Evolutionary conservation across 2,888 invertebrate species (phyloP).

Genomic region (Therioaphis trifolii): DNA sequence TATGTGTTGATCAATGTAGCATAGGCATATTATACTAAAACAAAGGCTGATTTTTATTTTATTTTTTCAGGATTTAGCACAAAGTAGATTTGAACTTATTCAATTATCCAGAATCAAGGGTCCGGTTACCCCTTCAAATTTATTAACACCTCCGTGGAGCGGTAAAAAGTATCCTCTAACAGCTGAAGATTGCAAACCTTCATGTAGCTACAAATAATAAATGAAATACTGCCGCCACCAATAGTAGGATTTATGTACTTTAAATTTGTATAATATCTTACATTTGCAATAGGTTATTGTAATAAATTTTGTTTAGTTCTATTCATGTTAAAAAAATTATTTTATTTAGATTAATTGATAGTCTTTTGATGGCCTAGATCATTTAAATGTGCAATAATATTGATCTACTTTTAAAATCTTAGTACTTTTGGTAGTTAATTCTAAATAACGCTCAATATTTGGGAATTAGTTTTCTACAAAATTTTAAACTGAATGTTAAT

Average conservation of each 20-base stretch:
- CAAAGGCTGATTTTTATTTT: not conserved
- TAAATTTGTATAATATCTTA: slow-evolving; percentile 25
- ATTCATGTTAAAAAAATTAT: slow-evolving; percentile 17
- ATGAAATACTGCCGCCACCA: slow-evolving; percentile 10
- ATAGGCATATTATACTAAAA: not conserved
- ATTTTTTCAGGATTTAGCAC: slow-evolving; percentile 60
- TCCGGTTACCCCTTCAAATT: slow-evolving; percentile 56
- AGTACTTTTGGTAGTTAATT: slow-evolving; percentile 30
- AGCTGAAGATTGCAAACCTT: slow-evolving; percentile 53
- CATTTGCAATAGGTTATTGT: slow-evolving; percentile 20
- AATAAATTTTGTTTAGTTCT: slow-evolving; percentile 36
- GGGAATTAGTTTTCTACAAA: slow-evolving; percentile 26
- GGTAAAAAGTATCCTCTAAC: slow-evolving; percentile 67
- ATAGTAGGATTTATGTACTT: slow-evolving; percentile 31
- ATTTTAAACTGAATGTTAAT: not conserved
- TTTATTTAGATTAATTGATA: slow-evolving; percentile 40
- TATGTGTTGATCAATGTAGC: no score
- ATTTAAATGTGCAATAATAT: slow-evolving; percentile 60
- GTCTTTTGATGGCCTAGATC: slow-evolving; percentile 29
- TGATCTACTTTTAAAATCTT: slow-evolving; percentile 21
- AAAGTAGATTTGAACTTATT: slow-evolving; percentile 63
- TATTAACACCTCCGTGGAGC: slow-evolving; percentile 69
- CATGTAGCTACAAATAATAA: slow-evolving; percentile 52
- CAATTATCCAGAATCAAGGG: slow-evolving; percentile 50
- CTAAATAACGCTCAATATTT: not conserved